Conservation (phyloP, 2,113 vertebrate genomes). For the Pteropus alecto region DNA sequence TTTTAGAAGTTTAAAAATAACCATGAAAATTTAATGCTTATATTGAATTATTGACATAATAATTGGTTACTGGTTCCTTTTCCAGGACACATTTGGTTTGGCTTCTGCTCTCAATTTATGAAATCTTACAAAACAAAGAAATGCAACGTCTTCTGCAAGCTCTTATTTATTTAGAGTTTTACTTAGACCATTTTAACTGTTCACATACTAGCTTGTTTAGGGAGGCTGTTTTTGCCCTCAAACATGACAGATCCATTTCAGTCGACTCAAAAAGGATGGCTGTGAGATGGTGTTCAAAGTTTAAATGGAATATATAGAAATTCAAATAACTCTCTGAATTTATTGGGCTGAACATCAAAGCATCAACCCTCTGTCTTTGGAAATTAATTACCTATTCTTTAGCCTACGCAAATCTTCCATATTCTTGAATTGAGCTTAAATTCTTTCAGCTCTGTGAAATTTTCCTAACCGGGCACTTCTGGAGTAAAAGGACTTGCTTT, state of each 20-base stretch:
- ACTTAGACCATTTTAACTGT: not conserved
- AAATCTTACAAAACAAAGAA: conserved; percentile 11
- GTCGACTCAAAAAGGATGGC: not conserved
- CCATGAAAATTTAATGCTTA: conserved; percentile 39
- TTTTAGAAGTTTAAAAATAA: conserved; percentile 14
- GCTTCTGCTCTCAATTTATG: conserved; percentile 10
- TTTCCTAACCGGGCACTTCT: not conserved
- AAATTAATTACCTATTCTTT: not conserved
- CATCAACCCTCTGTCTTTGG: not conserved
- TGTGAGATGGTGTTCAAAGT: not conserved
- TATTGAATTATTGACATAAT: conserved; percentile 51
- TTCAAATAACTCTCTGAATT: not conserved
- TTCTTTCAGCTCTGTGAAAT: not conserved
- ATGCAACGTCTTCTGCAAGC: not conserved
- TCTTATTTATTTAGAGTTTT: not conserved
- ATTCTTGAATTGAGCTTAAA: not conserved
- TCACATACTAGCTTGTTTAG: not conserved
- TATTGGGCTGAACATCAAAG: not conserved
- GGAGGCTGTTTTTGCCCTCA: not conserved
- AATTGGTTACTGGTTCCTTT: conserved; percentile 24
- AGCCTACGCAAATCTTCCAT: not conserved
- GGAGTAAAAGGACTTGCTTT: not conserved
- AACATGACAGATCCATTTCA: not conserved
- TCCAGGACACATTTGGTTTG: conserved; percentile 23
- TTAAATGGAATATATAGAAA: not conserved